Percentiles rank a stretch among this genome's conserved stretches.
phyloP scores from a whole-genome alignment of 2,888 invertebrate species.

The Drosophila pegasa region DNA sequence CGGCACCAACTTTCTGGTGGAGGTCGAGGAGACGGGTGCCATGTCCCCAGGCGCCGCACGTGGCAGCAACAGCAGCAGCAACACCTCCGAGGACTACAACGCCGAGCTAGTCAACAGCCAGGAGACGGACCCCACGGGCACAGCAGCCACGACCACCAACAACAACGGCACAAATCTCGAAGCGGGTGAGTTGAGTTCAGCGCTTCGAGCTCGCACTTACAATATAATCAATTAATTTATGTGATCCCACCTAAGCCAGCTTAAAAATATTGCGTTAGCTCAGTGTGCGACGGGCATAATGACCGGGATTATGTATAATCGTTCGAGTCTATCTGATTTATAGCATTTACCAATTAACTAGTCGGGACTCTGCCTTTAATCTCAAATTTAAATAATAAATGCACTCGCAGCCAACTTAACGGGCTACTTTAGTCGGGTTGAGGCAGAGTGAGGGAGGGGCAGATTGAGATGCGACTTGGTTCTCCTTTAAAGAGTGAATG shows the following conservation, averaged over 20 bases:
- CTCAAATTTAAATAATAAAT: not conserved
- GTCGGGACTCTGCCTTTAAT: not conserved
- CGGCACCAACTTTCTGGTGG: slow-evolving; percentile 84
- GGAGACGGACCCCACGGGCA: slow-evolving; percentile 63
- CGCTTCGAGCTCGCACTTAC: not conserved
- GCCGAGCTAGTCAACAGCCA: slow-evolving; percentile 61
- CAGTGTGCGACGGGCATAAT: not conserved
- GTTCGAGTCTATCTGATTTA: not conserved
- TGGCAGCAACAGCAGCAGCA: slow-evolving; percentile 47
- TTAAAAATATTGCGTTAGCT: not conserved
- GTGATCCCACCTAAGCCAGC: slow-evolving; percentile 8
- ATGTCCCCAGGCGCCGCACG: slow-evolving; percentile 54
- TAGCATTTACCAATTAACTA: not conserved
- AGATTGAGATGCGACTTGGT: not conserved
- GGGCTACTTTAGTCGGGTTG: too few species aligned
- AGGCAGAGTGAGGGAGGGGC: too few species aligned
- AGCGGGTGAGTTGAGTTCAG: slow-evolving; percentile 57
- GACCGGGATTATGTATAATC: not conserved
- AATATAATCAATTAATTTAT: slow-evolving; percentile 8
- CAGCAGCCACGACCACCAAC: slow-evolving; percentile 26
- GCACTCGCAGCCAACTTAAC: not conserved
- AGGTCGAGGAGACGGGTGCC: slow-evolving; percentile 83
- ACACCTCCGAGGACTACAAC: slow-evolving; percentile 71
- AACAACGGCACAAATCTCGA: slow-evolving; percentile 64
- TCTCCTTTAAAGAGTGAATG: not conserved